phyloP scores from a whole-genome alignment of 2,888 invertebrate species.

The Phania funesta region DNA sequence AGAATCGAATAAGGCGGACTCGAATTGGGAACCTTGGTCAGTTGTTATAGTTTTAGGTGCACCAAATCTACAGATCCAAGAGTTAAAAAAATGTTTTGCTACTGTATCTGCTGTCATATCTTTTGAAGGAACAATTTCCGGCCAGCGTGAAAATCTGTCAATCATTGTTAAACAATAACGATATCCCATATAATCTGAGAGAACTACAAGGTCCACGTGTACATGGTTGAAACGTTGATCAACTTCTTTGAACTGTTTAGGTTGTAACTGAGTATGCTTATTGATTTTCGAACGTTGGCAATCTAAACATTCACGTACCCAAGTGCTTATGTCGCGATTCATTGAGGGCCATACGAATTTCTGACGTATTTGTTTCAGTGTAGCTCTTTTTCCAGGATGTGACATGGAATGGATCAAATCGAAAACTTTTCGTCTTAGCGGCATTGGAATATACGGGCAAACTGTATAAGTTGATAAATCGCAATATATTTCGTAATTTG shows the following conservation, averaged over 20 bases:
- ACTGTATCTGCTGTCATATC: conserved; percentile 5
- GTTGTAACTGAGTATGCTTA: neutral
- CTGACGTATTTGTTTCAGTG: conserved; percentile 46
- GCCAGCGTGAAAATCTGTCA: conserved; percentile 10
- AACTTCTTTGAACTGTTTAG: neutral
- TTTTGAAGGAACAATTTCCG: neutral
- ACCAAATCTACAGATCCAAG: conserved; percentile 57
- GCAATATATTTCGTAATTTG: neutral
- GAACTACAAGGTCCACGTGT: neutral
- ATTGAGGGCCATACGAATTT: conserved; percentile 65
- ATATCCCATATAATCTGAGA: neutral
- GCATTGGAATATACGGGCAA: neutral
- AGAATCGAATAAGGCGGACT: conserved; percentile 32
- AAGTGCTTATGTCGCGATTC: conserved; percentile 14
- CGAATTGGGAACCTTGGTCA: conserved; percentile 61
- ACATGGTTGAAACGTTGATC: neutral
- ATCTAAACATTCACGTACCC: conserved; percentile 2
- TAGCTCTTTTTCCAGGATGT: too few relatives aligned
- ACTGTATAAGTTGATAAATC: neutral
- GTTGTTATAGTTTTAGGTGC: conserved; percentile 45
- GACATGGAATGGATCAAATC: too few relatives aligned
- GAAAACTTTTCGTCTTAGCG: neutral
- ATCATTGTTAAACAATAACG: neutral
- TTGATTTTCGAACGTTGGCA: neutral
- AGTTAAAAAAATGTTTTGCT: neutral